These are phyloP conservation scores for Menidia beryllina DNA, from an alignment of 2,113 vertebrate species.

Conservation along the genomic window DNA sequence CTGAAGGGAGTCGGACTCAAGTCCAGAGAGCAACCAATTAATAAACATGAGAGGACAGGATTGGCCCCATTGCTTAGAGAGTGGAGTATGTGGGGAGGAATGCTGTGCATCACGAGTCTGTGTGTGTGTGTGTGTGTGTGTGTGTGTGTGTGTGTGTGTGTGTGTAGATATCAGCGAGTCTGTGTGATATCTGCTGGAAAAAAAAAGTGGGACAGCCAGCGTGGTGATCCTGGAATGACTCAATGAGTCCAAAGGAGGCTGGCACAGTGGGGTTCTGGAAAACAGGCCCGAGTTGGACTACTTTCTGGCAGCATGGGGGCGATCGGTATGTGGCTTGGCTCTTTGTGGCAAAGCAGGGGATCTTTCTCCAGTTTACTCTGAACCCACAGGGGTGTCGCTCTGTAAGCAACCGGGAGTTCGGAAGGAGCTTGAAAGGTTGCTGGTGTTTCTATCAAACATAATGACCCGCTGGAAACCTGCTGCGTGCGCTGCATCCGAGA, in stretches of 20 bases:
- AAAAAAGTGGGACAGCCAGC: slow-evolving; percentile 73
- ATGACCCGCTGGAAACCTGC: slow-evolving; percentile 20
- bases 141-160: neutral
- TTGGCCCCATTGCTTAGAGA: slow-evolving; percentile 63
- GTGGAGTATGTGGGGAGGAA: slow-evolving; percentile 47
- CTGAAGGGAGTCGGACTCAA: slow-evolving; percentile 50
- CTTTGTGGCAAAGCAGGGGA: slow-evolving; percentile 40
- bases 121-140: neutral
- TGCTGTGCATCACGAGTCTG: slow-evolving; percentile 22
- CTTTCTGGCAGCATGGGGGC: slow-evolving; percentile 61
- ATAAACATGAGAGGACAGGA: slow-evolving; percentile 75
- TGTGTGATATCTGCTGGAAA: slow-evolving; percentile 65
- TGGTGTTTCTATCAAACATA: slow-evolving; percentile 50
- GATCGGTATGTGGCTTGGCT: slow-evolving; percentile 55
- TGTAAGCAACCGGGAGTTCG: slow-evolving; percentile 51
- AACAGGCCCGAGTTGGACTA: slow-evolving; percentile 72
- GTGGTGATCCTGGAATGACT: slow-evolving; percentile 66
- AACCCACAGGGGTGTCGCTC: slow-evolving; percentile 41
- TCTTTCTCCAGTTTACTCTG: slow-evolving; percentile 51
- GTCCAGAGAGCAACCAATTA: slow-evolving; percentile 68
- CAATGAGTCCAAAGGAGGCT: slow-evolving; percentile 56
- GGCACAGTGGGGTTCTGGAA: slow-evolving; percentile 62
- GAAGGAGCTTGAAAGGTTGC: slow-evolving; percentile 50
- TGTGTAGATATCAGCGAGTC: slow-evolving; percentile 62
- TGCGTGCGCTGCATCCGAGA: slow-evolving; percentile 10